These are phyloP conservation scores for Tachypleus tridentatus DNA, from an alignment of 1,140 invertebrate genomes.

Conservation along the genomic window DNA sequence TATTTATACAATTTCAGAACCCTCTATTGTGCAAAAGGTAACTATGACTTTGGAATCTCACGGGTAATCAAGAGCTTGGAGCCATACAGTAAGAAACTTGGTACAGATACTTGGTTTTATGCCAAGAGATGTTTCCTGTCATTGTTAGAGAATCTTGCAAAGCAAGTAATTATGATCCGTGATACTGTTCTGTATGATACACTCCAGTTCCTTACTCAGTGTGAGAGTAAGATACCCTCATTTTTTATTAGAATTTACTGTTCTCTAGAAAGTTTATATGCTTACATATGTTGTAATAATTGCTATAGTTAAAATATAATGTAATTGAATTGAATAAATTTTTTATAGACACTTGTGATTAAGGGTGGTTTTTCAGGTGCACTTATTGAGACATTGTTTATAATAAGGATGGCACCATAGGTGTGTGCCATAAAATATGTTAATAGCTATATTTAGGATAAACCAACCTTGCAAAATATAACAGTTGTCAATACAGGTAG, in stretches of 20 bases:
- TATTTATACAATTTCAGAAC: slow-evolving; percentile 42
- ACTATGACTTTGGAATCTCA: slow-evolving; percentile 98
- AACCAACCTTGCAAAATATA: too few species aligned
- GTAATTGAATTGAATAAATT: too few species aligned
- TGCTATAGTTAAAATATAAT: too few species aligned
- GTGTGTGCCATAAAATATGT: too few species aligned
- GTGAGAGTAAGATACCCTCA: slow-evolving; percentile 44
- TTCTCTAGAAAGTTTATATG: too few species aligned
- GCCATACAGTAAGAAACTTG: slow-evolving; percentile 88
- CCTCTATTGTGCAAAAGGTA: slow-evolving; percentile 95
- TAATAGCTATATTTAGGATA: too few species aligned
- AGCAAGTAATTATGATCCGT: slow-evolving; percentile 78
- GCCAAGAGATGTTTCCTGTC: slow-evolving; percentile 89
- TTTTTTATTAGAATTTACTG: neutral
- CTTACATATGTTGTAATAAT: too few species aligned
- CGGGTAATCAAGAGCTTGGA: slow-evolving; percentile 93
- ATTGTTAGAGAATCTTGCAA: slow-evolving; percentile 79
- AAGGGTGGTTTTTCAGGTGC: too few species aligned
- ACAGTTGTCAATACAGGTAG: too few species aligned
- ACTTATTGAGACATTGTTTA: too few species aligned
- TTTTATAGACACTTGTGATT: too few species aligned
- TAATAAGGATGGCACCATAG: too few species aligned
- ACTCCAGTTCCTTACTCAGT: slow-evolving; percentile 82
- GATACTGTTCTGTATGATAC: slow-evolving; percentile 83
- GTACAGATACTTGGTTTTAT: slow-evolving; percentile 96